Conservation (phyloP, 2,888 invertebrate species). For the Lithosia quadra region DNA sequence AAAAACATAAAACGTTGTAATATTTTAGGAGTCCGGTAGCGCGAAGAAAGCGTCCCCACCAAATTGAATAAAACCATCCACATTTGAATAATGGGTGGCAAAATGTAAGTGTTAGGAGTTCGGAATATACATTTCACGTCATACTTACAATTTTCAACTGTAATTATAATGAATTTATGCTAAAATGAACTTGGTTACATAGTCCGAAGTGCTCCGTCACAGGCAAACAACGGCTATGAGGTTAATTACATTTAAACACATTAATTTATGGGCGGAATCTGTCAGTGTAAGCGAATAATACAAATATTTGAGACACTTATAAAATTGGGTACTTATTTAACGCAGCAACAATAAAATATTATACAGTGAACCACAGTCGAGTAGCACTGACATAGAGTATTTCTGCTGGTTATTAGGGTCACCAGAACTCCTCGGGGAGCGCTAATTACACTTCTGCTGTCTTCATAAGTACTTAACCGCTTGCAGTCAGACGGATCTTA, state of each 20-base stretch:
- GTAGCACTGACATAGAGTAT: neutral
- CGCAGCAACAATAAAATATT: neutral
- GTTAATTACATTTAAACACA: conserved; percentile 15
- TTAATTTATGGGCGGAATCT: neutral
- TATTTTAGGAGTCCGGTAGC: neutral
- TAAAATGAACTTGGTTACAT: neutral
- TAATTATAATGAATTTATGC: conserved; percentile 16
- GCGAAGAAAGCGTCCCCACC: conserved; percentile 11
- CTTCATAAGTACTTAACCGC: too few relatives aligned
- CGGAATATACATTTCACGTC: neutral
- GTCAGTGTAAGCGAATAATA: neutral
- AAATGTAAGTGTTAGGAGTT: conserved; percentile 14
- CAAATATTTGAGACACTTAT: neutral
- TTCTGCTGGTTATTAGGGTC: neutral
- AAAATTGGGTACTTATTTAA: neutral
- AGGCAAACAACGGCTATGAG: conserved; percentile 8
- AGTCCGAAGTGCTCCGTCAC: conserved; percentile 5
- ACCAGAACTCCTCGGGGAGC: neutral
- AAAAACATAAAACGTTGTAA: conserved; percentile 8
- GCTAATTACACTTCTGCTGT: neutral
- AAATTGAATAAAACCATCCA: conserved; percentile 19
- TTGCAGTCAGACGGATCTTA: neutral
- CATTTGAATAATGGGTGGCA: conserved; percentile 18
- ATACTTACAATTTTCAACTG: neutral
- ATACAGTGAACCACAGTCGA: neutral